Percentiles rank a stretch among this genome's conserved stretches.
Evolutionary conservation across 2,888 invertebrate genomes (phyloP).

Genomic region (Choreutis nemorana): DNA sequence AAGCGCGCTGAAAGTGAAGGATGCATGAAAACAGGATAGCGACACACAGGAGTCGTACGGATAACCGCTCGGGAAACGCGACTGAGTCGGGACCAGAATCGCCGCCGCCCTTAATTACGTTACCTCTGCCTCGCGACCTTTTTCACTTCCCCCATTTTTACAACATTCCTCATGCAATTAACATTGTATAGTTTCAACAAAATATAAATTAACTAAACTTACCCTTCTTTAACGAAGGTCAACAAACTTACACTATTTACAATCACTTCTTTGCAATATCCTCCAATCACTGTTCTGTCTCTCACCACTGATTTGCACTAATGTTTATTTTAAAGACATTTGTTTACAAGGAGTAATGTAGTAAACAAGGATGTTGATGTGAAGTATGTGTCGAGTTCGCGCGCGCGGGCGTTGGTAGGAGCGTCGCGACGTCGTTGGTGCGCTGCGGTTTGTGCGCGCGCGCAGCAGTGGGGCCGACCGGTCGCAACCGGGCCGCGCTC

Average conservation of each 20-base stretch:
- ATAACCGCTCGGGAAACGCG: constrained; percentile 15
- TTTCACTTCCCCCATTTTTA: constrained; percentile 31
- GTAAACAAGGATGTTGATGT: not conserved
- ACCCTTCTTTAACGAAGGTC: not conserved
- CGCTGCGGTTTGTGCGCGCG: constrained; percentile 50
- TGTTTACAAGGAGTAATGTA: not conserved
- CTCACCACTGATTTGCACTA: too few species aligned
- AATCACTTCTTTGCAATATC: too few species aligned
- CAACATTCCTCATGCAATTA: not conserved
- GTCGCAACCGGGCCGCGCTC: constrained; percentile 63
- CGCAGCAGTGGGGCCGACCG: constrained; percentile 59
- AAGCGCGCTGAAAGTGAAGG: constrained; percentile 23
- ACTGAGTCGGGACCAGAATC: constrained; percentile 15
- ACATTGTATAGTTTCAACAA: too few species aligned
- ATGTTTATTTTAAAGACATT: too few species aligned
- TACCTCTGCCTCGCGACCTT: constrained; percentile 24
- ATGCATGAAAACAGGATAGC: constrained; percentile 23
- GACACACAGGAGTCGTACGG: constrained; percentile 15
- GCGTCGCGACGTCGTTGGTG: constrained; percentile 61
- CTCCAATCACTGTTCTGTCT: too few species aligned
- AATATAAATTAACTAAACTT: not conserved
- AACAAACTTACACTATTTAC: too few species aligned
- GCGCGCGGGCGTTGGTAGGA: constrained; percentile 43
- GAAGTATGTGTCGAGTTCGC: constrained; percentile 13
- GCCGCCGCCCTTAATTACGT: constrained; percentile 36